Percentiles rank a stretch among this genome's conserved stretches.
These are phyloP conservation scores for Oligia latruncula DNA, from an alignment of 2,888 invertebrate species.

Conservation along the genomic window DNA sequence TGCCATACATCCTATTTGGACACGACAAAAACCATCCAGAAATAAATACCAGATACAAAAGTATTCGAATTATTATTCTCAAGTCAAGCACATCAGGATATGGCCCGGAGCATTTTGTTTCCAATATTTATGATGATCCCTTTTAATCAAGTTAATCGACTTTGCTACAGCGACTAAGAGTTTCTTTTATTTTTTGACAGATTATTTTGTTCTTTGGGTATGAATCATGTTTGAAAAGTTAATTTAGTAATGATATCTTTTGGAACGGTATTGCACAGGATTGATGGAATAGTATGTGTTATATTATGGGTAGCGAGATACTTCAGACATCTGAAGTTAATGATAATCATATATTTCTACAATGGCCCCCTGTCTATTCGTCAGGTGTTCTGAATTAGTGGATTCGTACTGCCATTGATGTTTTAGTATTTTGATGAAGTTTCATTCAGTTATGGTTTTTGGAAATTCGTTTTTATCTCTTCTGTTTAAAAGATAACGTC, in stretches of 20 bases:
- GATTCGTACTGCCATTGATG: not conserved
- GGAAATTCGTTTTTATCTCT: not conserved
- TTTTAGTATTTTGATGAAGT: not conserved
- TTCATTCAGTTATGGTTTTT: not conserved
- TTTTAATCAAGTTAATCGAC: constrained; percentile 69
- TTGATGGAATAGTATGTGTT: constrained; percentile 21
- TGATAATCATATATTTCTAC: not conserved
- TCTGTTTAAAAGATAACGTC: not conserved
- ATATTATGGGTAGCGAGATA: no score
- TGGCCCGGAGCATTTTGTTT: constrained; percentile 56
- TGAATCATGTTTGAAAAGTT: constrained; percentile 37
- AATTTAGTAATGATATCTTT: constrained; percentile 44
- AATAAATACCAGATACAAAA: constrained; percentile 38
- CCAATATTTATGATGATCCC: constrained; percentile 60
- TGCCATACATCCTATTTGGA: constrained; percentile 9
- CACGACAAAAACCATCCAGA: constrained; percentile 35
- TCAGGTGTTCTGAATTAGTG: no score
- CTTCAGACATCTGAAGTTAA: not conserved
- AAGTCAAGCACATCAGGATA: constrained; percentile 46
- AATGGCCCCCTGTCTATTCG: not conserved
- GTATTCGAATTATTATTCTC: constrained; percentile 55
- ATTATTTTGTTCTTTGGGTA: constrained; percentile 31
- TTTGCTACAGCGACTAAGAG: constrained; percentile 58
- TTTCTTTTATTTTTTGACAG: constrained; percentile 39
- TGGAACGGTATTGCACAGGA: not conserved